Evolutionary conservation across 2,797 vertebrate species (phyloP).

Genomic region (Malacoctenus gilli): DNA sequence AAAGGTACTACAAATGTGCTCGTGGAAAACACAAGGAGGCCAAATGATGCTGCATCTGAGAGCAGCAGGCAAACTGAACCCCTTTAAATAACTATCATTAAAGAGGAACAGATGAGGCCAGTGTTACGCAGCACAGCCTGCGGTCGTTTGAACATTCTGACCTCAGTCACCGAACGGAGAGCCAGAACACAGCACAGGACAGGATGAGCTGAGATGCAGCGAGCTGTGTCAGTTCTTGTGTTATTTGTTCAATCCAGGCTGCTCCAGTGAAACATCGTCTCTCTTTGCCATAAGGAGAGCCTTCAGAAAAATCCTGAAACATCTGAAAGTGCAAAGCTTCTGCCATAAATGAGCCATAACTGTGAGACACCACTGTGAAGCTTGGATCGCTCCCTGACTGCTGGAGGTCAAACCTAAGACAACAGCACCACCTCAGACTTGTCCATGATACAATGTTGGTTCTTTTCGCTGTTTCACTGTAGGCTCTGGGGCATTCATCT

Average conservation of each 20-base stretch:
- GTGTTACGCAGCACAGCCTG: background rate
- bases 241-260: constrained; percentile 5
- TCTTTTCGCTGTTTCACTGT: too few species aligned
- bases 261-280: constrained; percentile 3
- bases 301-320: constrained; percentile 2
- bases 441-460: too few species aligned
- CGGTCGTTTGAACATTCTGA: constrained; percentile 19
- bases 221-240: constrained; percentile 1
- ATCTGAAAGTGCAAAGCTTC: constrained; percentile 9
- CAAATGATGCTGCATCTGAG: too few species aligned
- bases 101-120: constrained; percentile 5
- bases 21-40: background rate
- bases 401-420: too few species aligned
- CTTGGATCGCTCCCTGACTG: too few species aligned
- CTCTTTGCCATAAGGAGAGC: background rate
- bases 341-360: constrained; percentile 1
- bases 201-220: background rate
- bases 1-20: background rate
- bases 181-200: background rate
- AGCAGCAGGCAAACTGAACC: constrained; percentile 1
- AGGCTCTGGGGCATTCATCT: too few species aligned
- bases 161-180: constrained; percentile 7
- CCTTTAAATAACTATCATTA: constrained; percentile 13
- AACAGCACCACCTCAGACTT: too few species aligned
- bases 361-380: background rate